phyloP scores from a whole-genome alignment of 2,797 vertebrate genomes.

The Sebastes minor region DNA sequence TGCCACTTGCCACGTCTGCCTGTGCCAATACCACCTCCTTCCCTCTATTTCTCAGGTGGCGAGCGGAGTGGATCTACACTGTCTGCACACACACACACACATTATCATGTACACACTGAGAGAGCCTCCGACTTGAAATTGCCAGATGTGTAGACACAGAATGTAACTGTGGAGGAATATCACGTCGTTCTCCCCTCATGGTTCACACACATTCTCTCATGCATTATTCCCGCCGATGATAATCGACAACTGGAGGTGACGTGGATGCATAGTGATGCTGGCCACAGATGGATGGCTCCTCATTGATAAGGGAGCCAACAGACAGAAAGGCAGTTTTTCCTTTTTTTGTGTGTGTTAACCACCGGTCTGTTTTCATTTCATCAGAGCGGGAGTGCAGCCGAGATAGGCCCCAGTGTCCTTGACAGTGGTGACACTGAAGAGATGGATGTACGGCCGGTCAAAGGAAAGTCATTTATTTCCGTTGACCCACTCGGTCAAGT shows the following conservation, averaged over 20 bases:
- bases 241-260: slow-evolving; percentile 29
- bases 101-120: slow-evolving; percentile 16
- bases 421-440: slow-evolving; percentile 81
- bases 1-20: slow-evolving; percentile 75
- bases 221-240: slow-evolving; percentile 23
- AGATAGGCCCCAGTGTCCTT: slow-evolving; percentile 72
- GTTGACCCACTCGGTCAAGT: slow-evolving; percentile 86
- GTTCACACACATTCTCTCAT: slow-evolving; percentile 6
- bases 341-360: slow-evolving; percentile 31
- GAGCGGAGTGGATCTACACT: slow-evolving; percentile 56
- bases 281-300: slow-evolving; percentile 34
- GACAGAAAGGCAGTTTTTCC: slow-evolving; percentile 11
- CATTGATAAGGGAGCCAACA: slow-evolving; percentile 47
- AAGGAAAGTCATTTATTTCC: slow-evolving; percentile 89
- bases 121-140: slow-evolving; percentile 36
- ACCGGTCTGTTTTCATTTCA: slow-evolving; percentile 71
- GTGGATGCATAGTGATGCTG: background rate
- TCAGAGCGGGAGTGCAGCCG: slow-evolving; percentile 55
- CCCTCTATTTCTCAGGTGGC: slow-evolving; percentile 72
- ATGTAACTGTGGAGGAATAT: slow-evolving; percentile 31
- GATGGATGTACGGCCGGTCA: slow-evolving; percentile 81
- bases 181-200: slow-evolving; percentile 5
- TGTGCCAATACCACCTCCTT: slow-evolving; percentile 70
- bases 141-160: slow-evolving; percentile 69
- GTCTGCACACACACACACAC: slow-evolving; percentile 21